Evolutionary conservation across 2,797 vertebrate species (phyloP).

Genomic region (Cygnus olor): DNA sequence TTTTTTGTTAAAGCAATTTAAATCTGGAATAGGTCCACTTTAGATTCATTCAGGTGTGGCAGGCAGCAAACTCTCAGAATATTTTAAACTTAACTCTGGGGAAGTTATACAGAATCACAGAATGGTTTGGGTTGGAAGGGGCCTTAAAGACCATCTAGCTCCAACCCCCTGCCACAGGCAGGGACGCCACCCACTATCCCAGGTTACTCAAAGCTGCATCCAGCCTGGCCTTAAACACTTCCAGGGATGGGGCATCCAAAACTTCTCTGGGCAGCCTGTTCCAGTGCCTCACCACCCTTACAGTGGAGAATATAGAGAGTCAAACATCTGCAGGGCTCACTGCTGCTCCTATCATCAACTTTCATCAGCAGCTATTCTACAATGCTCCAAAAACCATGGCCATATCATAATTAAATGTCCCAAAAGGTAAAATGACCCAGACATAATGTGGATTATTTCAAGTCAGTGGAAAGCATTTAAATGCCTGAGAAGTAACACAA

Average conservation of each 20-base stretch:
- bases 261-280: no score
- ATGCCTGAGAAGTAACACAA: not conserved
- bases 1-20: conserved; percentile 2
- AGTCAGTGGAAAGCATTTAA: not conserved
- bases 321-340: not conserved
- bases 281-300: no score
- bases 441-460: not conserved
- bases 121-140: no score
- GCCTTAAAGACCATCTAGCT: no score
- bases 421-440: not conserved
- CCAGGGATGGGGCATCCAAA: no score
- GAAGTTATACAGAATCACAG: not conserved
- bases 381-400: not conserved
- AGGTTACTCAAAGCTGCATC: no score
- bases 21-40: not conserved
- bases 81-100: not conserved
- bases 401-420: not conserved
- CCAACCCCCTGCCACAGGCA: no score
- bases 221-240: no score
- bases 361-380: not conserved
- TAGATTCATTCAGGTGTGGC: not conserved
- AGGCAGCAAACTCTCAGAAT: not conserved
- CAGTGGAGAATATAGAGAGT: no score
- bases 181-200: no score
- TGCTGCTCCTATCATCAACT: not conserved